Base-by-base conservation (phyloP, 2,113 vertebrate genomes). In the Stictonetta naevosa region DNA sequence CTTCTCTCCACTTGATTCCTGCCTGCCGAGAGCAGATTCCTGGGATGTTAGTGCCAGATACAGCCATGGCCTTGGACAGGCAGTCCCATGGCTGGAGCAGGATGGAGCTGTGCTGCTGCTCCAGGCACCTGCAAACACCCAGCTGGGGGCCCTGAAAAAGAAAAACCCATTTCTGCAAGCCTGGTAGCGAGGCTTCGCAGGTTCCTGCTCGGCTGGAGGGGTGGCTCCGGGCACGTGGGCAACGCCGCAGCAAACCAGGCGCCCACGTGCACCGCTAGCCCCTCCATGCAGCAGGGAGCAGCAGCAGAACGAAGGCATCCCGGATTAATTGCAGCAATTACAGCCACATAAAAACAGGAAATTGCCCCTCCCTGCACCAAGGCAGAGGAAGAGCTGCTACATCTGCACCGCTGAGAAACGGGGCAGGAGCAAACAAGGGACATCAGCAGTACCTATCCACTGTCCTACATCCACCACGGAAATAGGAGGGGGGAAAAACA, bases 271-370 rank as follows among this genome's bases (percentile, higher is more conserved):
- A 1, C 36, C 2, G 26, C 21, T 0, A 52, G 20, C 25, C n/a
- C 29, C 6, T 16, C 44, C 2, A 1, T 0, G 1, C 84, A 17
- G 23, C 44, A 11, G 69, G 48, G 66, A 78, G 3, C 34, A 12
- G 75, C 83, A 82, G 92, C 75, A 56, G 13, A 72, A 62, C 56
- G 53, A 85, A 87, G 55, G 52, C 93, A 85, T 80, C 94, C 46
- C 46, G 20, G 46, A 46, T 46, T 46, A 46, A 46, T 46, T 46
- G 46, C 46, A 21, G 20, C 46, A 21, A 46, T 46, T 46, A 46
- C 46, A 46, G 46, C 46, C 46, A 3, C 46, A 46, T 44, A 31
- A 94, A 93, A 96, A 93, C 94, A 94, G 94, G 96, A 96, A 96
- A 71, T 90, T 60, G 85, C 93, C 83, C 76, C 90, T 94, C 92